Conservation (phyloP, 2,888 invertebrate species). For the Gortyna flavago region DNA sequence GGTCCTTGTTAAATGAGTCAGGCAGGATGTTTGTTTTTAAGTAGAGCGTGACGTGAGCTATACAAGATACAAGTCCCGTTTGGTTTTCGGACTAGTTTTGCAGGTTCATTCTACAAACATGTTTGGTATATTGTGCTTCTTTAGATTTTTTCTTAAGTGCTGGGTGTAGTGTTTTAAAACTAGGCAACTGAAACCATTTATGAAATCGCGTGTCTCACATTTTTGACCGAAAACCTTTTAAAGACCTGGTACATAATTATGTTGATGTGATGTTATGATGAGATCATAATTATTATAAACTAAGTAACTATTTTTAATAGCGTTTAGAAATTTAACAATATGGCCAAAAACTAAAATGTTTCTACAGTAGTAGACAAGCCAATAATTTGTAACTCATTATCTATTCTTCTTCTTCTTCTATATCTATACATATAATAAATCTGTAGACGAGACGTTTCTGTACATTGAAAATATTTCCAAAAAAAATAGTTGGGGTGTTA, state of each 20-base stretch:
- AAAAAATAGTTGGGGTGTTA: too few species aligned
- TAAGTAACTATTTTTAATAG: conserved; percentile 3
- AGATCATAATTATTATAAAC: neutral
- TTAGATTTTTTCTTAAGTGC: conserved; percentile 18
- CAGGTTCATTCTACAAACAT: conserved; percentile 27
- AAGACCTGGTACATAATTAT: too few species aligned
- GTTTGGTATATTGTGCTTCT: conserved; percentile 17
- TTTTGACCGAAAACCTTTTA: neutral
- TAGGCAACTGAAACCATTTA: neutral
- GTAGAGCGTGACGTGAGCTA: conserved; percentile 53
- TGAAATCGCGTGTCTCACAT: neutral
- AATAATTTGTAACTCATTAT: neutral
- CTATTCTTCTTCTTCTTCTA: too few species aligned
- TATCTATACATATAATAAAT: too few species aligned
- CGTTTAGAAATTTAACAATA: neutral
- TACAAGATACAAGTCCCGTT: conserved; percentile 56
- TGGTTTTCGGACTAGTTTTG: conserved; percentile 56
- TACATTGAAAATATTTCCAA: too few species aligned
- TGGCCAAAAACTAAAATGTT: neutral
- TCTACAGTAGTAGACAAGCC: neutral
- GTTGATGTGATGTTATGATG: neutral
- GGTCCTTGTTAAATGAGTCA: conserved; percentile 43
- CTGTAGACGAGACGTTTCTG: too few species aligned
- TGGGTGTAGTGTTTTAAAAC: neutral
- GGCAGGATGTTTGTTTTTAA: conserved; percentile 51